A percentile compares a stretch with the other conserved stretches of the same genome.
Conservation (phyloP, 2,797 vertebrate genomes). For the Myotis myotis region DNA sequence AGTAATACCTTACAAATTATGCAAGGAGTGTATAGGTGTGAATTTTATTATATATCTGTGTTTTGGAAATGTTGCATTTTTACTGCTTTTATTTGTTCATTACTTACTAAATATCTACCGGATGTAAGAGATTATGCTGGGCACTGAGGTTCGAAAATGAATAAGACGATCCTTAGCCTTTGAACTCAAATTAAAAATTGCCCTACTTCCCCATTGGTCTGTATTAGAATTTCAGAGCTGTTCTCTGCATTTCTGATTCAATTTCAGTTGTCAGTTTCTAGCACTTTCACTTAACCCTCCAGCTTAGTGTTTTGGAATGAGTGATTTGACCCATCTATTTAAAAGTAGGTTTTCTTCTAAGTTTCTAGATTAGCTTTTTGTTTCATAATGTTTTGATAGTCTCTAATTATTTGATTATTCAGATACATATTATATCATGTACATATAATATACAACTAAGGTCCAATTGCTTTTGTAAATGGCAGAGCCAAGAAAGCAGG, state of each 20-base stretch:
- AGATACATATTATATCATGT: not conserved
- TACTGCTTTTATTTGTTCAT: not conserved
- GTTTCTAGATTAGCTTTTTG: not conserved
- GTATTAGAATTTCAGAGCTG: not conserved
- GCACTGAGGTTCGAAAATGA: slow-evolving; percentile 8
- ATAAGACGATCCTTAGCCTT: not conserved
- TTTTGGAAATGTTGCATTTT: slow-evolving; percentile 36
- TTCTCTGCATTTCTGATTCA: not conserved
- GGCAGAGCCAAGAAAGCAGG: not conserved
- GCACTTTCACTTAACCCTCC: not conserved
- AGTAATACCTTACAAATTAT: slow-evolving; percentile 14
- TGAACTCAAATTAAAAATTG: slow-evolving; percentile 5
- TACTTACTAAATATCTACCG: not conserved
- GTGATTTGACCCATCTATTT: not conserved
- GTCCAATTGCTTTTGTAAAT: not conserved
- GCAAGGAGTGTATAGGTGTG: not conserved
- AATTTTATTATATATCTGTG: slow-evolving; percentile 5
- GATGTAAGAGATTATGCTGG: not conserved
- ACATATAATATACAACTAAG: not conserved
- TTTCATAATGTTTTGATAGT: not conserved
- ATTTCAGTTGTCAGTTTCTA: not conserved
- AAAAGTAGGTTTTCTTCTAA: not conserved
- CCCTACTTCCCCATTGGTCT: not conserved
- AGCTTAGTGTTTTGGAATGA: slow-evolving; percentile 5
- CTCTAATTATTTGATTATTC: not conserved